Percentiles rank a stretch among this genome's conserved stretches.
Evolutionary conservation across 2,888 invertebrate species (phyloP).

Genomic region (Cantharis rustica): DNA sequence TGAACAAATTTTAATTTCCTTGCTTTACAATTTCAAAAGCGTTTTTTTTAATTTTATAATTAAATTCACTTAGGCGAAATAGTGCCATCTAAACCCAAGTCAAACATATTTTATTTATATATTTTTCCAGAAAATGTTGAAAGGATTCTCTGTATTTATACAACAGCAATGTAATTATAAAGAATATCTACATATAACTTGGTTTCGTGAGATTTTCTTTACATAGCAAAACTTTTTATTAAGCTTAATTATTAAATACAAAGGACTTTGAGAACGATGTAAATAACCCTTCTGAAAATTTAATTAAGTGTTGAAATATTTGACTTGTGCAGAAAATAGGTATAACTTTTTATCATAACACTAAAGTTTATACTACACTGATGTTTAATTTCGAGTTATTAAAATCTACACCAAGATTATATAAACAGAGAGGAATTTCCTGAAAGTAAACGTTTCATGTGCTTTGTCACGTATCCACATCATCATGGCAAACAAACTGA

Average conservation of each 20-base stretch:
- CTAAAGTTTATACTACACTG: neutral
- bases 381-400: neutral
- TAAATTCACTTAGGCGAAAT: too few relatives aligned
- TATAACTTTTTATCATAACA: neutral
- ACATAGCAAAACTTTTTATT: neutral
- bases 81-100: too few relatives aligned
- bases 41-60: too few relatives aligned
- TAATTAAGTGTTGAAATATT: neutral
- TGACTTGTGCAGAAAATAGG: neutral
- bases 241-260: neutral
- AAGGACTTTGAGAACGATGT: neutral
- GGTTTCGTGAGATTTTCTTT: neutral
- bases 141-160: too few relatives aligned
- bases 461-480: neutral
- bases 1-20: too few relatives aligned
- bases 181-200: neutral
- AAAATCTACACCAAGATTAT: neutral
- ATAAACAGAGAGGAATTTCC: neutral
- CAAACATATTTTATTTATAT: too few relatives aligned
- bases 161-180: neutral
- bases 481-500: neutral
- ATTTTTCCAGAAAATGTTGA: too few relatives aligned
- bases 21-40: too few relatives aligned
- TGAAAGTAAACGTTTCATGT: neutral
- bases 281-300: neutral